Base-by-base conservation (phyloP, 2,888 invertebrate species). In the Trachelus iudaicus region DNA sequence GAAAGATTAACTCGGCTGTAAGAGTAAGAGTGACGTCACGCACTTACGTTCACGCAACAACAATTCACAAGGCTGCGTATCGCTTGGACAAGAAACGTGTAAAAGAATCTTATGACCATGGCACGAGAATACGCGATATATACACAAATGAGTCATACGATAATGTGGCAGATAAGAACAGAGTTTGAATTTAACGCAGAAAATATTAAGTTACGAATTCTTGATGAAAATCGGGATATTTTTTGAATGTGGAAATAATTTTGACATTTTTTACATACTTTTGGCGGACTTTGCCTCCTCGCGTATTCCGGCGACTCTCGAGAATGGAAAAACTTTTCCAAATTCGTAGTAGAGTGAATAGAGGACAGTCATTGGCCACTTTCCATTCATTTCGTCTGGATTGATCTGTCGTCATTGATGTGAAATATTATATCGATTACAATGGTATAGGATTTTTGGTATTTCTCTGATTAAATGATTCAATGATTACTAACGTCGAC, bases 281-380 rank as follows among this genome's bases (percentile, higher is more conserved):
- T 96, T 96, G 4, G 95, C 94, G 56, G 95, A 95, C 0, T 94
- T 94, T 0, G 95, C 95, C 89, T 96, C 96, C 84, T 95, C 94
- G 87, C 95, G 94, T 92, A 95, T 95, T 69, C 95, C 96, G 0
- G 95, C 95, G 81, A 95, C 95, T 79, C 96, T 94, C 0, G 96
- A 96, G 91, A 96, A 95, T 0, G 96, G 96, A 89, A 95, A 95
- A 1, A 95, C 92, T 87, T 96, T 96, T 86, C 96, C 96, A 87
- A 95, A 96, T 91, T 96, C 96, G 86, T 96, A 96, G 88, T 96
- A 96, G 4, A 96, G 91, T 0, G 96, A 96, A 87, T 96, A 96
- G 0, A 96, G 91, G 71, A 95, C 94, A 0, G 96, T 96, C 93
- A 96, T 95, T 0, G 96, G 96, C 94, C 96, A 96, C 88, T 96